Percentiles rank a stretch among this genome's conserved stretches.
Conservation (phyloP, 1,140 invertebrate species). For the Diuraphis noxia region DNA sequence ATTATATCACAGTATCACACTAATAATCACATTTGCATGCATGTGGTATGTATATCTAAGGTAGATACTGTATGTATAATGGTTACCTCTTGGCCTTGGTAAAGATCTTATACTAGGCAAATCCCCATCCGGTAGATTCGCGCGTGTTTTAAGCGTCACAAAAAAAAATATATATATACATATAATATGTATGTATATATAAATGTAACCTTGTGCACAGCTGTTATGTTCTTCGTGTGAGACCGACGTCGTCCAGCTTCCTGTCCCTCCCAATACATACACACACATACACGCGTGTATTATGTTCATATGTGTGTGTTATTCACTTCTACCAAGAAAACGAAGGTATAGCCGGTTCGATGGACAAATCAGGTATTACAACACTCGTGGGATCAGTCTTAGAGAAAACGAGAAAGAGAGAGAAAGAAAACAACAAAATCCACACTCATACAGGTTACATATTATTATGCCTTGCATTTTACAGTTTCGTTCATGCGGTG, state of each 20-base stretch:
- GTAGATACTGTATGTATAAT: not conserved
- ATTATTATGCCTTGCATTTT: conserved; percentile 36
- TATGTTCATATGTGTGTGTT: not conserved
- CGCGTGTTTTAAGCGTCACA: conserved; percentile 40
- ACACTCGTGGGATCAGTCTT: conserved; percentile 43
- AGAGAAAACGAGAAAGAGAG: conserved; percentile 18
- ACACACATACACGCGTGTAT: not conserved
- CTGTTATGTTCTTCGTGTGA: conserved; percentile 50
- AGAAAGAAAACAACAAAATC: conserved; percentile 32
- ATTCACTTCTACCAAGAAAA: conserved; percentile 48
- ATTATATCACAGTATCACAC: not conserved
- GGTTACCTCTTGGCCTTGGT: conserved; percentile 25
- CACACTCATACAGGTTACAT: conserved; percentile 8
- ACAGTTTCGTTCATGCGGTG: conserved; percentile 46
- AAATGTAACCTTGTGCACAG: conserved; percentile 44
- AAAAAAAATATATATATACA: not conserved
- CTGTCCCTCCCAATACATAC: conserved; percentile 19
- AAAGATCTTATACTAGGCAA: conserved; percentile 12
- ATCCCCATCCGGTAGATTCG: conserved; percentile 39
- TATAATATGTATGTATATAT: not conserved
- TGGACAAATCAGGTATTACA: conserved; percentile 34
- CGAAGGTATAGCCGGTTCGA: conserved; percentile 19
- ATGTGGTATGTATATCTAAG: not conserved
- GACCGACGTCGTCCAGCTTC: conserved; percentile 43
- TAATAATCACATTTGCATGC: not conserved